These are phyloP conservation scores for Corythornis leucogaster DNA, from an alignment of 2,797 vertebrate genomes.

Conservation along the genomic window DNA sequence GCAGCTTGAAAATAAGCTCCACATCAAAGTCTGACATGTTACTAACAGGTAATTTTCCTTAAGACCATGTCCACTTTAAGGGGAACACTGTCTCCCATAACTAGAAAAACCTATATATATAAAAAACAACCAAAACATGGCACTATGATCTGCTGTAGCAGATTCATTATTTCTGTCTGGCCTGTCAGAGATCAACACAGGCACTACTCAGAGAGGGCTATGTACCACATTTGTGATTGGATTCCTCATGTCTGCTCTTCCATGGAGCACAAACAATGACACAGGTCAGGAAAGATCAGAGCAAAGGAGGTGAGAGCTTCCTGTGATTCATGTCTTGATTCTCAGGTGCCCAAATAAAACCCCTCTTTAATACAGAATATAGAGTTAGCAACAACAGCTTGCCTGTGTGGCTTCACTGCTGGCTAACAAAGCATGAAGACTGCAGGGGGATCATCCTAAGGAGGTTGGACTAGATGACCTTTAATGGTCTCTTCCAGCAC, in stretches of 20 bases:
- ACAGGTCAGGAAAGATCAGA: background rate
- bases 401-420: background rate
- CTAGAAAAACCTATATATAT: too few species aligned
- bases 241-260: background rate
- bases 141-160: background rate
- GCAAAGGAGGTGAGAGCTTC: background rate
- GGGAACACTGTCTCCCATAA: background rate
- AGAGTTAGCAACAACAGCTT: background rate
- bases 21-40: background rate
- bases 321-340: background rate
- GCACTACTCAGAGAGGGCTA: background rate
- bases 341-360: background rate
- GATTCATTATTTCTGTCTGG: background rate
- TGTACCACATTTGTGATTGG: background rate
- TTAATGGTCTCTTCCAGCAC: background rate
- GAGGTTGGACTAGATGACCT: background rate
- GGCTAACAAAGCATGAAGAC: background rate
- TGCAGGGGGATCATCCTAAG: background rate
- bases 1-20: background rate
- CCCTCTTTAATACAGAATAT: background rate
- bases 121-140: background rate
- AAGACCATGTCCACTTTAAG: background rate
- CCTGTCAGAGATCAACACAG: background rate
- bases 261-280: background rate
- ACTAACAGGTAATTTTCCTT: background rate